A percentile compares a stretch with the other conserved stretches of the same genome.
Evolutionary conservation across 2,797 vertebrate genomes (phyloP).

Genomic region (Erpetoichthys calabaricus): DNA sequence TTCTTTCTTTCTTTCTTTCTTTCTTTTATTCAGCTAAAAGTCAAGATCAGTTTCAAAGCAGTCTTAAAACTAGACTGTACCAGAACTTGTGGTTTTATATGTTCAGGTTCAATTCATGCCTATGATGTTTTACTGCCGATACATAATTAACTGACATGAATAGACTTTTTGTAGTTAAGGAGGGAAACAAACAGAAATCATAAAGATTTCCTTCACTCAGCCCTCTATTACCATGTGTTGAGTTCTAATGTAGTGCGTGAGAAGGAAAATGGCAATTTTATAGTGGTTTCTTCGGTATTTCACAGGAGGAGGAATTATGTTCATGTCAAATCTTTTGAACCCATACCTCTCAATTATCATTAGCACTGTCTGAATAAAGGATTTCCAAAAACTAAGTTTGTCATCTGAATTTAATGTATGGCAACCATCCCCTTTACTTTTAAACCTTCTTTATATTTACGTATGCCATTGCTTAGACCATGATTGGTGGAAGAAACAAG

Average conservation of each 20-base stretch:
- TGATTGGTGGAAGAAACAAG: not conserved
- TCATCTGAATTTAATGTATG: conserved; percentile 10
- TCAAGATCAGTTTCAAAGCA: conserved; percentile 7
- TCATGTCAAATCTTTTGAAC: conserved; percentile 19
- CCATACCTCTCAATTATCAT: conserved; percentile 20
- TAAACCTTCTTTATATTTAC: conserved; percentile 7
- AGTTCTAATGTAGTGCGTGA: conserved; percentile 26
- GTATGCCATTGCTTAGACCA: not conserved
- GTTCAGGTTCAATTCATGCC: conserved; percentile 27
- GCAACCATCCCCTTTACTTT: not conserved
- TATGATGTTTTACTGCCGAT: conserved; percentile 29
- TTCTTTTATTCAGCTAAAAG: not conserved
- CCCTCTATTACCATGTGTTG: conserved; percentile 23
- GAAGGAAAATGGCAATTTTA: conserved; percentile 50
- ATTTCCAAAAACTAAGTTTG: conserved; percentile 10
- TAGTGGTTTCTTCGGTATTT: conserved; percentile 40
- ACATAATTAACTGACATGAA: conserved; percentile 33
- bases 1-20: too few relatives aligned
- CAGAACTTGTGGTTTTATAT: conserved; percentile 17
- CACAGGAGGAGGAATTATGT: conserved; percentile 27
- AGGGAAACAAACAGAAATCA: conserved; percentile 30
- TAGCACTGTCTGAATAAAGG: conserved; percentile 21
- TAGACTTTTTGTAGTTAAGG: conserved; percentile 40
- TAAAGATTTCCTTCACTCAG: conserved; percentile 41
- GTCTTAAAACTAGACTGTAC: conserved; percentile 5